A percentile compares a stretch with the other conserved stretches of the same genome.
These are phyloP conservation scores for Sepioteuthis lessoniana DNA, from an alignment of 2,888 invertebrate genomes.

Conservation along the genomic window DNA sequence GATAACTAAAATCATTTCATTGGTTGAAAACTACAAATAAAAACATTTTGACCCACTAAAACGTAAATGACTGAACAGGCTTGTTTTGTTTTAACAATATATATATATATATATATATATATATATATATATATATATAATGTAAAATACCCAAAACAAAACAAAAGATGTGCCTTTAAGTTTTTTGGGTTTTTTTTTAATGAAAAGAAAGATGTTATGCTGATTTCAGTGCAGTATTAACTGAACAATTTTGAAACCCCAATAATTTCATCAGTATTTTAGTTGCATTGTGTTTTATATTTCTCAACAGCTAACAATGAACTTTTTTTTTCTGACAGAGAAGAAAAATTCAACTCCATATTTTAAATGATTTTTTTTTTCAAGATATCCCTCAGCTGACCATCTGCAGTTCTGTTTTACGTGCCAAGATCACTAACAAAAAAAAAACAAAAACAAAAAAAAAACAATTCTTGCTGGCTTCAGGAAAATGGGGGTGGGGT, in stretches of 20 bases:
- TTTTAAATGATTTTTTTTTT: not conserved
- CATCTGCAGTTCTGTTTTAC: not conserved
- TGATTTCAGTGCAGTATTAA: not conserved
- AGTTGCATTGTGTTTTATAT: not conserved
- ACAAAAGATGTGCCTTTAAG: slow-evolving; percentile 25
- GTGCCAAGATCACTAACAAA: not conserved
- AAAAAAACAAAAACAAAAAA: not conserved
- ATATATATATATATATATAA: not conserved
- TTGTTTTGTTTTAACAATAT: not conserved
- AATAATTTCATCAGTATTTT: not conserved
- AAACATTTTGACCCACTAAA: not conserved
- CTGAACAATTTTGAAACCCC: not conserved
- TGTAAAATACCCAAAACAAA: not conserved
- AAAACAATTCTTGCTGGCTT: not conserved
- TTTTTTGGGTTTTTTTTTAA: not conserved
- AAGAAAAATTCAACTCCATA: not conserved
- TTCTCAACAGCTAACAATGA: not conserved
- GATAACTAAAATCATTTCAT: not conserved
- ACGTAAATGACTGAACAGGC: not conserved
- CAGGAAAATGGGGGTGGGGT: not conserved
- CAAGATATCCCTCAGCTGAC: not conserved
- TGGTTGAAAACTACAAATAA: not conserved
- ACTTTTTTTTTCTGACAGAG: not conserved
- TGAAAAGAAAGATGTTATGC: not conserved
- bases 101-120: not conserved